Conservation (phyloP, 2,888 invertebrate species). For the Himalopsyche tibetana region DNA sequence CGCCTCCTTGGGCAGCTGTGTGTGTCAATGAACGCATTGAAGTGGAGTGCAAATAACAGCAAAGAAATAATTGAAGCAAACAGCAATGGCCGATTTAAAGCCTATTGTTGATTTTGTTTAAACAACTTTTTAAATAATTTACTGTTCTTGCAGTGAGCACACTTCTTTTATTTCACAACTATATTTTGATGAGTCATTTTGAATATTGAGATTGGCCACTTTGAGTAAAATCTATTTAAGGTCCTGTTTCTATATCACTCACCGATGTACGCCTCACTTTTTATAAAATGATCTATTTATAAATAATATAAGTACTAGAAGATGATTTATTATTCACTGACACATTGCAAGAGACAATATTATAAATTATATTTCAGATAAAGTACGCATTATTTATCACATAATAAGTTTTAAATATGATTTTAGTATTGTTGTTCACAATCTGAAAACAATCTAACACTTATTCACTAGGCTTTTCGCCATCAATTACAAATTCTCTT, state of each 20-base stretch:
- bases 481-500: not conserved
- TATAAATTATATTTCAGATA: not conserved
- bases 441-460: not conserved
- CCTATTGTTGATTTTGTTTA: constrained; percentile 12
- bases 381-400: not conserved
- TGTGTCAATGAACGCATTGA: constrained; percentile 59
- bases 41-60: constrained; percentile 46
- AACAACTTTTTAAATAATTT: not conserved
- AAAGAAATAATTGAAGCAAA: constrained; percentile 59
- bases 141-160: not conserved
- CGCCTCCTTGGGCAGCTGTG: constrained; percentile 45
- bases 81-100: constrained; percentile 22
- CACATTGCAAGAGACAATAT: constrained; percentile 16
- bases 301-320: no score
- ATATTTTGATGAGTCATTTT: constrained; percentile 24
- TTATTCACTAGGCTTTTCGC: not conserved
- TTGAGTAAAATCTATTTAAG: no score
- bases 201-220: no score
- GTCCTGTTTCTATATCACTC: no score
- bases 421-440: not conserved
- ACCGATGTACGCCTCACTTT: no score
- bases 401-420: not conserved
- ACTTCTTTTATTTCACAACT: constrained; percentile 5
- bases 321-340: constrained; percentile 35
- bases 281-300: no score